Evolutionary conservation across 2,113 vertebrate genomes (phyloP), one percentile per base, ranked within the genome.

Genomic region (Dicrurus megarhynchus): DNA sequence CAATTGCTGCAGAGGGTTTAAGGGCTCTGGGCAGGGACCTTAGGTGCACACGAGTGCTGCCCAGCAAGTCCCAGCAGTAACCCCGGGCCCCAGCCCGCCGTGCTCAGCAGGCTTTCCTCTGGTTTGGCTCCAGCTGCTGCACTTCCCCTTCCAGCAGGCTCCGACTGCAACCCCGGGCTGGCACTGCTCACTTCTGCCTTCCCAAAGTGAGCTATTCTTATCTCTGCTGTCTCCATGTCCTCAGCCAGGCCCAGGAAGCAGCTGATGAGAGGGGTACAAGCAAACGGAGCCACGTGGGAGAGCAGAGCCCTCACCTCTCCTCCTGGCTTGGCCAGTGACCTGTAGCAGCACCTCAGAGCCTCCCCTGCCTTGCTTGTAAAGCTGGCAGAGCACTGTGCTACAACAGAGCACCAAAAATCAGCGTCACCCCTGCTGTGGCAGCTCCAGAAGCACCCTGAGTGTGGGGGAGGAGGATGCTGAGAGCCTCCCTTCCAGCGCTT

Each of bases 221-320:
- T 26, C 84, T 9, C 42, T 3, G 28, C 2, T 12, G 8, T 1
- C 73, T 23, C 65, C 53, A 0, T 3, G 82, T 50, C 92, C 78
- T 7, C 4, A 10, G 57, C 67, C 64, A 6, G 52, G 17, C 35
- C 26, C 60, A 4, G 81, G 67, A 3, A 57, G 27, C 84, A 82
- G 89, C 84, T 73, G 71, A 21, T 0, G 35, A 20, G 24, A 9
- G 46, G 75, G 46, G 16, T 0, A 8, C 3, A 6, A 18, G 73
- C 2, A 4, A 37, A 16, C 0, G 0, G 19, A 3, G 19, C 5
- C 12, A 1, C 1, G 1, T 0, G 1, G 37, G 37, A 20, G 59
- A 41, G 11, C 35, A 4, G 69, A 64, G 44, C 19, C 59, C 73
- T 22, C 7, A 0, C 69, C 4, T 10, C 88, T 13, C 64, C 23